Evolutionary conservation across 2,888 invertebrate species (phyloP), one percentile per base, ranked within the genome.

Genomic region (Euplagia quadripunctaria): DNA sequence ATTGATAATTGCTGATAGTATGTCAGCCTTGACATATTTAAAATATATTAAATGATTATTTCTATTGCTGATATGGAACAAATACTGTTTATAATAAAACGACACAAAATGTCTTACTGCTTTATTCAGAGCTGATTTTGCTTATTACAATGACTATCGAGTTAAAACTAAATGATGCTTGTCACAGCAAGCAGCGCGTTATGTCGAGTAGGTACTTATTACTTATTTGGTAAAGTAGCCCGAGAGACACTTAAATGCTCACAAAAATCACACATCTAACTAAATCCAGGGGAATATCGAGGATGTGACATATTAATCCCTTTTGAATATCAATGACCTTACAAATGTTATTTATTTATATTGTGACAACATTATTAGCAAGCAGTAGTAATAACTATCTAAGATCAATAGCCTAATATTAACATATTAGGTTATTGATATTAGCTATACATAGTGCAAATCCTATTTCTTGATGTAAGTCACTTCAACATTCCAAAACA

Each of bases 161-260:
- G 85, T 84, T 89, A 89, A 84, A 88, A 89, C 88, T 90, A 90
- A 84, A 79, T 82, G 82, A 84, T 80, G 78, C 82, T 77, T 80
- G 73, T 41, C 55, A 52, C 43, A 75, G 46, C 31, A 82, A 85
- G 79, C 73, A 73, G 75, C 65, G 78, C 72, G 77, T 77, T 82
- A 82, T 85, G 79, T 85, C 83, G 77, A 80, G 79, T 85, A 82
- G 77, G 82, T 85, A 85, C 87, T 79, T 70, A 80, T 78, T 87
- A 89, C 89, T 91, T 93, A 93, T 94, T 95, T 95, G 94, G 94
- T 94, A 90, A 91, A 90, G 90, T 92, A 94, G 94, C 93, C 91
- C 87, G 88, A 86, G 78, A 79, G 79, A 80, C 77, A 80, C 75
- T 67, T 76, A 63, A 70, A 77, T 70, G 72, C 68, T 78, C 52